These are phyloP conservation scores for Lateolabrax maculatus DNA, from an alignment of 2,797 vertebrate genomes.

Conservation along the genomic window DNA sequence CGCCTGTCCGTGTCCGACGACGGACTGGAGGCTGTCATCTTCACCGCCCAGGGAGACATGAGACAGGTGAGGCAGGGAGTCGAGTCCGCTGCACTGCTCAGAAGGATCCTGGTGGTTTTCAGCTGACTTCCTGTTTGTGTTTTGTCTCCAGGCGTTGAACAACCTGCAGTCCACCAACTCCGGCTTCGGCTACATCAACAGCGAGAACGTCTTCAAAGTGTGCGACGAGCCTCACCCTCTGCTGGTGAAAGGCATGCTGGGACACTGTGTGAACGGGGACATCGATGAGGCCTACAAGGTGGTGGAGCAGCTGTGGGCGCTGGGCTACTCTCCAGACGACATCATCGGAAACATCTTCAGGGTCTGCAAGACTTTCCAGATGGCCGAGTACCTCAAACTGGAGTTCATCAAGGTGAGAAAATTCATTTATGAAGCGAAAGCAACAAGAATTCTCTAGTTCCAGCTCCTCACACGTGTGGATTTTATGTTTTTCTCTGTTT, in stretches of 20 bases:
- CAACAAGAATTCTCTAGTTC: no score
- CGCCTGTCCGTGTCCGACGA: conserved; percentile 89
- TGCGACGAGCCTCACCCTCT: conserved; percentile 98
- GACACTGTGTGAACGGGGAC: conserved; percentile 90
- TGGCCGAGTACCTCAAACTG: conserved; percentile 97
- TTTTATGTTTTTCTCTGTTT: no score
- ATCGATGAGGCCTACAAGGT: conserved; percentile 96
- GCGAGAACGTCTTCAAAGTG: conserved; percentile 98
- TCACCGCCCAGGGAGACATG: conserved; percentile 99
- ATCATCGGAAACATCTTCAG: conserved; percentile 98
- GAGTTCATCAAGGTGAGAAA: conserved; percentile 95
- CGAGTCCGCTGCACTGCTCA: conserved; percentile 1
- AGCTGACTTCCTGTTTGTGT: background rate
- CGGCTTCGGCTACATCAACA: conserved; percentile 96
- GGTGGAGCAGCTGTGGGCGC: conserved; percentile 94
- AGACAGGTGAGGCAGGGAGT: conserved; percentile 91
- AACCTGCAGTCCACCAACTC: conserved; percentile 97
- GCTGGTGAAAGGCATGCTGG: conserved; percentile 97
- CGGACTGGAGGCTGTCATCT: conserved; percentile 96
- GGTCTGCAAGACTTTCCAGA: conserved; percentile 97
- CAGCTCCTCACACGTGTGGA: no score
- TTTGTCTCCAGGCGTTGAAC: conserved; percentile 90
- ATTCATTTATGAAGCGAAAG: no score
- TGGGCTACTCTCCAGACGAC: conserved; percentile 97
- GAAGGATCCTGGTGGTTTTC: accelerated